These are phyloP conservation scores for Araneus ventricosus DNA, from an alignment of 1,140 invertebrate genomes.

Conservation along the genomic window DNA sequence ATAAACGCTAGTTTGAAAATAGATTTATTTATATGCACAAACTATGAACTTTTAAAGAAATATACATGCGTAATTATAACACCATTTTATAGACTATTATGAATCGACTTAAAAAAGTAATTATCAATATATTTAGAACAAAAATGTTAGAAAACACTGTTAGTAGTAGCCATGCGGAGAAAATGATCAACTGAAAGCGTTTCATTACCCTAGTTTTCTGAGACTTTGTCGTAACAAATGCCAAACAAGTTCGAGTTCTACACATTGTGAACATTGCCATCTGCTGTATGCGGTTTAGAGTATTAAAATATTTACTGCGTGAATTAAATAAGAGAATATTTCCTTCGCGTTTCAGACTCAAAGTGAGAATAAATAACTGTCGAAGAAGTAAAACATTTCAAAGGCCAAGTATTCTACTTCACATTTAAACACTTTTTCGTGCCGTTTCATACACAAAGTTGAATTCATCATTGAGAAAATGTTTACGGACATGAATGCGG, in stretches of 20 bases:
- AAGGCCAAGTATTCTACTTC: not conserved
- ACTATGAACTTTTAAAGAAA: not conserved
- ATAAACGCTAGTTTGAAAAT: no score
- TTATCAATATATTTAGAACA: not conserved
- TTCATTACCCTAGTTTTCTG: not conserved
- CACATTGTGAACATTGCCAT: conserved; percentile 44
- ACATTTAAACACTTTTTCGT: no score
- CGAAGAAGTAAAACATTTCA: not conserved
- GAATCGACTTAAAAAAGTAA: not conserved
- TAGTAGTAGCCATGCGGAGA: not conserved
- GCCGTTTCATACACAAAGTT: not conserved
- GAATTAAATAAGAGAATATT: no score
- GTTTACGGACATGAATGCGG: not conserved
- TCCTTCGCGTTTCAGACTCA: not conserved
- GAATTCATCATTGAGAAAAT: not conserved
- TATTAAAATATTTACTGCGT: conserved; percentile 54
- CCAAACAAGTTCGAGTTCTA: conserved; percentile 30
- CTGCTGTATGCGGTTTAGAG: conserved; percentile 13
- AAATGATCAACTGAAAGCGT: conserved; percentile 21
- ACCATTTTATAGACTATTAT: not conserved
- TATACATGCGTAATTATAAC: not conserved
- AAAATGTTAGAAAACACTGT: not conserved
- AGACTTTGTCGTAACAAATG: conserved; percentile 36
- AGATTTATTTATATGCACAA: no score
- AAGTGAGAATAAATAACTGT: conserved; percentile 10